Evolutionary conservation across 2,888 invertebrate species (phyloP), one percentile per base, ranked within the genome.

Genomic region (Branchellion lobata): DNA sequence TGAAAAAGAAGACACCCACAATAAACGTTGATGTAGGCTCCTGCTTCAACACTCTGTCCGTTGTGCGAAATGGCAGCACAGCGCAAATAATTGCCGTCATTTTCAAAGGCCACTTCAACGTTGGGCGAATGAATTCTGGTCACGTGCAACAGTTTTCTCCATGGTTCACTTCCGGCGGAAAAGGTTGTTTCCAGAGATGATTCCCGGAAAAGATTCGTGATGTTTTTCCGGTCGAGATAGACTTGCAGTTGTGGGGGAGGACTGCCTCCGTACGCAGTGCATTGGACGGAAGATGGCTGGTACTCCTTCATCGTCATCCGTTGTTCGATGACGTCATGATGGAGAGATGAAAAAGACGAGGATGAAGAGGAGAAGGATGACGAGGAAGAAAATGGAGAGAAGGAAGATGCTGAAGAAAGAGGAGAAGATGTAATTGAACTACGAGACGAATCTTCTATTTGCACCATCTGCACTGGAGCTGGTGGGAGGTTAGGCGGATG

Each of bases 11-110:
- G 5, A 2, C 3, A 77, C 80, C 78, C 8, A 81, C 81, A 81
- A 31, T 75, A 34, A 21, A 81, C 81, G n/a, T 61, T 61, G 34
- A 81, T 24, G 36, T 76, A n/a, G 33, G 61, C 74, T 36, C 68
- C 53, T 34, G 61, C 61, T 34, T 69, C 76, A 34, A 51, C 40
- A 18, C 65, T 34, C 34, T 61, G 77, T 21, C 77, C 75, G 34
- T 80, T 79, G 34, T 79, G 68, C 78, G 81, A 80, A 2, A 76
- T 80, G 21, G 80, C 68, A 21, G 73, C 73, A 31, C 81, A 81
- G 69, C 73, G 74, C 31, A 81, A 73, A 24, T 36, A 57, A 29
- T 47, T 29, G 61, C 75, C 80, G 80, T 81, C 81, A 69, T 81
- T 65, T n/a, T 47, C 74, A 1, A 79, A 31, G 3, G 40, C 72